Base-by-base conservation (phyloP, 2,113 vertebrate species). In the Centropristis striata region DNA sequence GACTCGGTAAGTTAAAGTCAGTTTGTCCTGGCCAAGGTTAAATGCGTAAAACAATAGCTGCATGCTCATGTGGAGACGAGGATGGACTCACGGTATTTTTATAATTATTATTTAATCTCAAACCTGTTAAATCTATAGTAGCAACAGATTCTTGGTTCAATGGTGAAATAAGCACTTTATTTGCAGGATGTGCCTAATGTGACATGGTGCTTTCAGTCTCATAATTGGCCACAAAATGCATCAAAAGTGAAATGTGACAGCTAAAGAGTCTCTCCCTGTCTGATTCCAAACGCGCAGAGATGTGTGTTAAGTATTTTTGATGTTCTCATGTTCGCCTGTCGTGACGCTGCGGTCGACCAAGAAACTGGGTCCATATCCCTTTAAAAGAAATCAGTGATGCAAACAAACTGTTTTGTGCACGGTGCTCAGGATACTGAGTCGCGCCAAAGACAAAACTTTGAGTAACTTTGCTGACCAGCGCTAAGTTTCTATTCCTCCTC, bases 381-480 rank as follows among this genome's bases (percentile, higher is more conserved):
- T 94, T 94, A 92, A 94, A 90, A 83, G 89, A 84, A 90, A 83
- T 81, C 90, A 79, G 80, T 93, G 90, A 92, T 92, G 91, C 90
- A 90, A 92, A 94, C 85, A 88, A 91, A 91, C 90, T 89, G 83
- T 90, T 91, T 90, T 83, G 86, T 88, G 90, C 90, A 28, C 81
- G 50, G 78, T 42, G 76, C 88, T 90, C 88, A 76, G 81, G 90
- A 87, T 84, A 70, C 84, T 44, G 87, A 87, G 81, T 86, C 91
- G 90, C 93, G 92, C 92, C 92, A 95, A 94, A 94, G 83, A 93
- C 89, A 90, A 92, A 93, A 92, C 84, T 93, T 89, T 87, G 80
- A 39, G 80, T 53, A 93, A 94, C 88, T 93, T 93, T 87, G 64
- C 84, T 89, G 88, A 92, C 88, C 87, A 54, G 71, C 64, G 46